phyloP scores from a whole-genome alignment of 1,140 invertebrate genomes.

The Panulirus ornatus region DNA sequence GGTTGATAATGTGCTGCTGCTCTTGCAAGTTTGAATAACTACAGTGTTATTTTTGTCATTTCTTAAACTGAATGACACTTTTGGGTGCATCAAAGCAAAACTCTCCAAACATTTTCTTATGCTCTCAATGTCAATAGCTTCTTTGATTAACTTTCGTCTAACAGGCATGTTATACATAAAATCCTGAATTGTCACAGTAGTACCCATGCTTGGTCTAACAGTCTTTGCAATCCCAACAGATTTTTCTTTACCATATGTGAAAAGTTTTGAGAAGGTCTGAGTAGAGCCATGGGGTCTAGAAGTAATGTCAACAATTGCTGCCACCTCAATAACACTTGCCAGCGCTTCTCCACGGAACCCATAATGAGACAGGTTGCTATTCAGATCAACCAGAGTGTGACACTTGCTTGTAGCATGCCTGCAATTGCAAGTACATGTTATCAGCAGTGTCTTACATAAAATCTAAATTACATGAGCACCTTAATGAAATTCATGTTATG shows the following conservation, averaged over 20 bases:
- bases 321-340: constrained; percentile 82
- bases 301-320: constrained; percentile 81
- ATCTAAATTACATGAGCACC: not conserved
- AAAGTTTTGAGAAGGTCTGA: constrained; percentile 80
- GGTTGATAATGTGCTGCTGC: constrained; percentile 79
- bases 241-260: constrained; percentile 79
- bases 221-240: constrained; percentile 76
- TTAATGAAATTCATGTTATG: no score
- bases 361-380: constrained; percentile 80
- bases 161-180: constrained; percentile 84
- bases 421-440: not conserved
- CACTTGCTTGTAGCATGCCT: constrained; percentile 84
- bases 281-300: constrained; percentile 78
- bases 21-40: constrained; percentile 81
- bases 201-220: constrained; percentile 81
- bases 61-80: constrained; percentile 82
- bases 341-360: constrained; percentile 84
- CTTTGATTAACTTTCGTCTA: constrained; percentile 81
- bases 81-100: constrained; percentile 82
- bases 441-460: not conserved
- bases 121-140: constrained; percentile 81
- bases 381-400: constrained; percentile 79
- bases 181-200: constrained; percentile 83
- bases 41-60: constrained; percentile 82
- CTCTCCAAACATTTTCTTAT: constrained; percentile 81